Conservation (phyloP, 2,888 invertebrate genomes). For the Agelastica alni region DNA sequence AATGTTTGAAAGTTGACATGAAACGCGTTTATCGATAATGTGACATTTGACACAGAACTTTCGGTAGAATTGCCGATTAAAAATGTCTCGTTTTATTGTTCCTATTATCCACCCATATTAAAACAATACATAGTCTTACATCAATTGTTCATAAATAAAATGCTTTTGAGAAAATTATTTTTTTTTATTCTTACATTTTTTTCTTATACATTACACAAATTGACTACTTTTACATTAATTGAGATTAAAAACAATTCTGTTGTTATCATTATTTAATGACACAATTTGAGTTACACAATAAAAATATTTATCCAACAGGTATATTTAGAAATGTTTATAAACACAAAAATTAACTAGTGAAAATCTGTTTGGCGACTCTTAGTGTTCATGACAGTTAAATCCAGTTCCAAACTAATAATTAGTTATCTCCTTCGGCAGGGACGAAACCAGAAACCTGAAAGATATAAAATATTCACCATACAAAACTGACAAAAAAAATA, state of each 20-base stretch:
- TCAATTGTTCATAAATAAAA: too few species aligned
- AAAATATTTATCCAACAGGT: constrained; percentile 18
- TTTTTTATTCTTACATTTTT: constrained; percentile 23
- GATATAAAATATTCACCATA: neutral
- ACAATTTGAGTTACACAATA: constrained; percentile 15
- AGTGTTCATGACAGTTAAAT: constrained; percentile 11
- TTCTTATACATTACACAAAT: constrained; percentile 30
- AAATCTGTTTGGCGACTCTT: constrained; percentile 11
- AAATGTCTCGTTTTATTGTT: too few species aligned
- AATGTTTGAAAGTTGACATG: too few species aligned
- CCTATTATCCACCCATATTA: too few species aligned
- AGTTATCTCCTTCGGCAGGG: constrained; percentile 28
- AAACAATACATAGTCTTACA: too few species aligned
- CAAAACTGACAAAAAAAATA: neutral
- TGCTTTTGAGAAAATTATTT: constrained; percentile 12
- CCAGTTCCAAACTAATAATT: constrained; percentile 19
- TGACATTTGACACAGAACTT: too few species aligned
- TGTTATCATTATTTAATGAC: constrained; percentile 15
- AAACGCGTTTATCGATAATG: too few species aligned
- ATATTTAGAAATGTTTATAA: constrained; percentile 11
- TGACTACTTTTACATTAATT: constrained; percentile 32
- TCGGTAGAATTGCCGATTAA: too few species aligned
- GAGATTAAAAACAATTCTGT: constrained; percentile 26
- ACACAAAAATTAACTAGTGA: constrained; percentile 17
- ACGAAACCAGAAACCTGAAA: constrained; percentile 27